phyloP scores from a whole-genome alignment of 2,797 vertebrate genomes.

The Gastrophryne carolinensis region DNA sequence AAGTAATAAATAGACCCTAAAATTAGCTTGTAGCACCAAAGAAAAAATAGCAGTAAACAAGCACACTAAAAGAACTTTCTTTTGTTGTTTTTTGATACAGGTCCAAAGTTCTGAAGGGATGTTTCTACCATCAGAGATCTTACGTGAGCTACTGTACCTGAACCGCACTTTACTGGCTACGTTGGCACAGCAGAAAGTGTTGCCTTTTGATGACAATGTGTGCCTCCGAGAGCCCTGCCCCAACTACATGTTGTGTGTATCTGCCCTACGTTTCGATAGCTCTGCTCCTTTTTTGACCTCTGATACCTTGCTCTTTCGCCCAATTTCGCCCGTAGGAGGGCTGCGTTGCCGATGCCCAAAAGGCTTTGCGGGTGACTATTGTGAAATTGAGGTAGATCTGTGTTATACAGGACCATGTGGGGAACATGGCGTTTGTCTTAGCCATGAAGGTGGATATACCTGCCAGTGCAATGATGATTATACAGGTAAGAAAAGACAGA shows the following conservation, averaged over 20 bases:
- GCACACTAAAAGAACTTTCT: not conserved
- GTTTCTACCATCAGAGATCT: constrained; percentile 88
- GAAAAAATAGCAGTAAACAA: no score
- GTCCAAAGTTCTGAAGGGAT: constrained; percentile 54
- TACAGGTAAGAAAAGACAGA: constrained; percentile 78
- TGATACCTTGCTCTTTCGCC: constrained; percentile 90
- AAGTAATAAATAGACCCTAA: no score
- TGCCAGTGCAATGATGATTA: constrained; percentile 87
- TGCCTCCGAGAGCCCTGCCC: constrained; percentile 93
- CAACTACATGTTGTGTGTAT: constrained; percentile 98
- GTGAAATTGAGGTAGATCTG: constrained; percentile 93
- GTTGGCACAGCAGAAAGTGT: constrained; percentile 86
- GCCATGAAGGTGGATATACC: constrained; percentile 89
- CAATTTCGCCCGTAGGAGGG: constrained; percentile 89
- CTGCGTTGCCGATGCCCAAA: constrained; percentile 90
- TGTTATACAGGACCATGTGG: constrained; percentile 94
- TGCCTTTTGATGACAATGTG: constrained; percentile 96
- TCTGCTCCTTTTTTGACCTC: constrained; percentile 90
- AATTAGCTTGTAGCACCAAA: no score
- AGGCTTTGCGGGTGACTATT: constrained; percentile 93
- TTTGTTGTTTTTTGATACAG: constrained; percentile 31
- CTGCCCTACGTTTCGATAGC: constrained; percentile 92
- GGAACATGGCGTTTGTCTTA: constrained; percentile 79
- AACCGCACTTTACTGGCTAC: constrained; percentile 88
- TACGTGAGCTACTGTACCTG: constrained; percentile 91